phyloP scores from a whole-genome alignment of 2,113 vertebrate species.

The Sinocyclocheilus grahami region DNA sequence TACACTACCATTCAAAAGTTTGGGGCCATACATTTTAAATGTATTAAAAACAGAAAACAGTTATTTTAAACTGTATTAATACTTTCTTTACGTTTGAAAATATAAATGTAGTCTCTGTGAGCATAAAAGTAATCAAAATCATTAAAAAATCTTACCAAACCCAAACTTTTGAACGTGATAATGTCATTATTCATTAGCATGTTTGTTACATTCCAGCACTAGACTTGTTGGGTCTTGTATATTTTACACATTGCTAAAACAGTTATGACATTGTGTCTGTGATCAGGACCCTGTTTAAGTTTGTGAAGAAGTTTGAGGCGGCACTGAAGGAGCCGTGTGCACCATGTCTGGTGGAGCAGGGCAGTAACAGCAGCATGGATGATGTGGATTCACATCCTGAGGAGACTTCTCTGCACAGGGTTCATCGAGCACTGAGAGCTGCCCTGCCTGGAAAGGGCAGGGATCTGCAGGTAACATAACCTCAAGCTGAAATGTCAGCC shows the following conservation, averaged over 20 bases:
- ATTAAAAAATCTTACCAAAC: no score
- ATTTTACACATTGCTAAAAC: neutral
- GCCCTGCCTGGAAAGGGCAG: slow-evolving; percentile 68
- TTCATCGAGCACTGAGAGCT: slow-evolving; percentile 77
- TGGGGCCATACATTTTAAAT: no score
- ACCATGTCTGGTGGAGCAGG: slow-evolving; percentile 83
- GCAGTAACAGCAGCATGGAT: slow-evolving; percentile 74
- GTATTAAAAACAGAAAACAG: no score
- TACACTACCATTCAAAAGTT: neutral
- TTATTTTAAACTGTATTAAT: no score
- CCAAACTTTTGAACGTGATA: no score
- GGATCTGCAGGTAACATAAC: neutral
- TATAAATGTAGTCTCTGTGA: no score
- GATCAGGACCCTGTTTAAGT: slow-evolving; percentile 93
- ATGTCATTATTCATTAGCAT: neutral
- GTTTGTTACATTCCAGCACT: neutral
- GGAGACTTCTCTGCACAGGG: slow-evolving; percentile 77
- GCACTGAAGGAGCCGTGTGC: slow-evolving; percentile 79
- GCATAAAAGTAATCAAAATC: no score
- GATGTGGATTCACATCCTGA: slow-evolving; percentile 68
- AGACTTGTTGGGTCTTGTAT: neutral
- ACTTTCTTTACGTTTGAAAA: no score
- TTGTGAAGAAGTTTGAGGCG: slow-evolving; percentile 91
- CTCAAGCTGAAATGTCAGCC: neutral
- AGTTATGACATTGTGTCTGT: slow-evolving; percentile 9